Conservation (phyloP, 1,140 invertebrate genomes). For the Ruditapes philippinarum region DNA sequence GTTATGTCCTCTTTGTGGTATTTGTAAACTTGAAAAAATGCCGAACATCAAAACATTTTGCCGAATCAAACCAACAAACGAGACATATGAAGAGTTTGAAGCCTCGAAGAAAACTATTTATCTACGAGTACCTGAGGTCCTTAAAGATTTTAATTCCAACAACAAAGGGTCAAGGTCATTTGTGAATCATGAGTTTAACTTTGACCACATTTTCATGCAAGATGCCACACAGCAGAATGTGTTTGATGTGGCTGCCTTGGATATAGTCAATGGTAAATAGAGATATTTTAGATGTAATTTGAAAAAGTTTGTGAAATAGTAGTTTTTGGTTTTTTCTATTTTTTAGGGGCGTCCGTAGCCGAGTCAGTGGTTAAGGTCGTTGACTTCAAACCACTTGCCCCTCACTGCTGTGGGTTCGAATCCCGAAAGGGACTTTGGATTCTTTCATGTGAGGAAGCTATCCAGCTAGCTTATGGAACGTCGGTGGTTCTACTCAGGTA, state of each 20-base stretch:
- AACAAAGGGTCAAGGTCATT: constrained; percentile 62
- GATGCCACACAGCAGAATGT: constrained; percentile 81
- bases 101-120: constrained; percentile 73
- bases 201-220: constrained; percentile 80
- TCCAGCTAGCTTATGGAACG: too few relatives aligned
- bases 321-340: too few relatives aligned
- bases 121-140: constrained; percentile 79
- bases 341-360: too few relatives aligned
- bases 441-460: too few relatives aligned
- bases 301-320: too few relatives aligned
- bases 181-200: constrained; percentile 83
- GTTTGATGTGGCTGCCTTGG: constrained; percentile 81
- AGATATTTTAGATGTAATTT: too few relatives aligned
- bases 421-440: too few relatives aligned
- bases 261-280: constrained; percentile 82
- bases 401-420: too few relatives aligned
- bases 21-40: constrained; percentile 70
- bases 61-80: constrained; percentile 80
- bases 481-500: too few relatives aligned
- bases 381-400: too few relatives aligned
- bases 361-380: too few relatives aligned
- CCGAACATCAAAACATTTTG: constrained; percentile 84
- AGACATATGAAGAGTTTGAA: constrained; percentile 80
- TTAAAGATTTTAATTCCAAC: constrained; percentile 69
- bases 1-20: background rate